These are phyloP conservation scores for Chrysemys picta DNA, from an alignment of 2,113 vertebrate genomes.

Conservation along the genomic window DNA sequence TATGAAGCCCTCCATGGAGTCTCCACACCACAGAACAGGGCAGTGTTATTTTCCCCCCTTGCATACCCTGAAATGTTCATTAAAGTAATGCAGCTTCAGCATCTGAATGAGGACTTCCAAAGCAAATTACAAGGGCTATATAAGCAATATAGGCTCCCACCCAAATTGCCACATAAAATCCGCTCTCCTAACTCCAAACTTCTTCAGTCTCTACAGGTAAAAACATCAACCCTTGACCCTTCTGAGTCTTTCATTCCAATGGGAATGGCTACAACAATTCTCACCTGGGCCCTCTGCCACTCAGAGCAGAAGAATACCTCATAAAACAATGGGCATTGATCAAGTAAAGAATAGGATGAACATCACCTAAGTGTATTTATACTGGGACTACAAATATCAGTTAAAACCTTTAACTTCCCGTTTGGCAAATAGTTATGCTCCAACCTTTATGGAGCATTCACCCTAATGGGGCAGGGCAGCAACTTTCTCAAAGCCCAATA, in stretches of 20 bases:
- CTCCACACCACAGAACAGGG: too few relatives aligned
- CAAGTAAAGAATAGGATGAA: neutral
- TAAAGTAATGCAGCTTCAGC: neutral
- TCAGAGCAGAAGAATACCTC: too few relatives aligned
- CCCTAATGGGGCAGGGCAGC: rapidly evolving
- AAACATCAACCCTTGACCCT: neutral
- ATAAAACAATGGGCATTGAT: neutral
- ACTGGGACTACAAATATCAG: neutral
- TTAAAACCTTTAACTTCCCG: neutral
- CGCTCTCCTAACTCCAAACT: neutral
- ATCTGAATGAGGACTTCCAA: neutral
- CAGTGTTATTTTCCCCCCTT: too few relatives aligned
- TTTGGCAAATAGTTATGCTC: neutral
- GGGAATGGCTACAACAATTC: neutral
- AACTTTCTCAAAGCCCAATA: neutral
- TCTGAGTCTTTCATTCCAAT: neutral
- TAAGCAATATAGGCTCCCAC: neutral
- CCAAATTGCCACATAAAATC: neutral
- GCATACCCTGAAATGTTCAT: neutral
- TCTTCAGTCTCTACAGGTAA: neutral
- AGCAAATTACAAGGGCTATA: neutral
- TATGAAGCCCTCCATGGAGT: too few relatives aligned
- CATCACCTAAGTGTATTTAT: neutral
- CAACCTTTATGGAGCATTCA: neutral
- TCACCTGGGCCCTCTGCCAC: neutral